A percentile compares a stretch with the other conserved stretches of the same genome.
phyloP scores from a whole-genome alignment of 2,797 vertebrate species.

The Loriculus beryllinus region DNA sequence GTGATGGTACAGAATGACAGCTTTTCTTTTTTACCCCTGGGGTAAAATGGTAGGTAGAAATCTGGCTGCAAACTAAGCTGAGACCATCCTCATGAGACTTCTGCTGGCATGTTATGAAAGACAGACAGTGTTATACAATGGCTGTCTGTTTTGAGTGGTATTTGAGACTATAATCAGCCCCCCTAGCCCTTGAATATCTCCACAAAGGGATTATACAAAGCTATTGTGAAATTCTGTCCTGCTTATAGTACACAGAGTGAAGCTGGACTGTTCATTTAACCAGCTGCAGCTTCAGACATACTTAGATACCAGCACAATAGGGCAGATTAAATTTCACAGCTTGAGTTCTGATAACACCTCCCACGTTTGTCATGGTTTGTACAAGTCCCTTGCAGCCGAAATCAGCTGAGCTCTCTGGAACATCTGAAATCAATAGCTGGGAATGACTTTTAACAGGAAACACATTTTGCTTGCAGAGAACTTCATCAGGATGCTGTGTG shows the following conservation, averaged over 20 bases:
- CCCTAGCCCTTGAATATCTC: constrained; percentile 15
- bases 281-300: neutral
- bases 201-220: constrained; percentile 48
- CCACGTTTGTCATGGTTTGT: neutral
- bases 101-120: constrained; percentile 40
- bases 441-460: neutral
- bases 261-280: constrained; percentile 10
- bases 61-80: neutral
- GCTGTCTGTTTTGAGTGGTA: neutral
- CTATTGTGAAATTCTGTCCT: constrained; percentile 26
- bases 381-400: constrained; percentile 4
- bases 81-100: neutral
- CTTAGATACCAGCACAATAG: neutral
- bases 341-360: neutral
- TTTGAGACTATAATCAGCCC: constrained; percentile 23
- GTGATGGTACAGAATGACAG: neutral
- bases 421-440: neutral
- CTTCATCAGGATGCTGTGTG: neutral
- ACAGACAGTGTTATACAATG: constrained; percentile 11
- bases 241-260: neutral
- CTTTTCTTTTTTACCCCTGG: neutral
- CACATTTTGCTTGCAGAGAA: neutral
- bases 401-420: neutral
- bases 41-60: neutral
- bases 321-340: constrained; percentile 4